Base-by-base conservation (phyloP, 2,888 invertebrate genomes). In the Mesorhabditis spiculigera region DNA sequence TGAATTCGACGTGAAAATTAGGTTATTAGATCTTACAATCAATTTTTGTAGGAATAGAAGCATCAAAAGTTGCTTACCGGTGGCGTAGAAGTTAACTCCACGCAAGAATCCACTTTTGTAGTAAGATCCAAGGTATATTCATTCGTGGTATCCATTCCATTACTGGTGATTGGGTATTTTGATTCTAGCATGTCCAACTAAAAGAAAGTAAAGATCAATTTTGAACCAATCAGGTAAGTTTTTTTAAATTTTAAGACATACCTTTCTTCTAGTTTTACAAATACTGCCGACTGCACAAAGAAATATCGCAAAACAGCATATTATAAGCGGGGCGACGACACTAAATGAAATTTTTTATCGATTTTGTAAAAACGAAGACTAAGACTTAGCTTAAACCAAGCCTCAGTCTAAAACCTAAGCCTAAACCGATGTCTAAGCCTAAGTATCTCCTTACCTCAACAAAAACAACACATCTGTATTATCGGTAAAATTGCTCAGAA, bases 241-340 rank as follows among this genome's bases (percentile, higher is more conserved):
- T 50, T 50, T 50, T 50, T 50, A 10, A 2, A 13, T 50, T n/a
- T 13, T 50, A 13, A 13, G 8, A 50, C 58, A 67, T 5, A 77
- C 67, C 61, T 75, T 77, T 65, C 75, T 75, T 8, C 77, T 67
- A 4, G 77, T 77, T 68, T 75, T 77, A 75, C 74, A 75, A 41
- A 77, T 73, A 64, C 77, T 78, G 66, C 75, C 75, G 5, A 79
- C 66, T 8, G 79, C 79, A 44, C 79, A 79, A 41, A 78, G 71
- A 69, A 79, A 78, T 43, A 79, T 79, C 44, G 79, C 79, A 63
- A 79, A 78, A 62, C 79, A 79, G 74, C 79, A 77, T 68, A 79
- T 75, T 43, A 79, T 63, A 16, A 79, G 74, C 8, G 79, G 79
- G 8, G 75, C 74, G 10, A 79, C 78, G 5, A 79, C 78, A 5